Conservation (phyloP, 2,113 vertebrate genomes). For the Pheucticus melanocephalus region DNA sequence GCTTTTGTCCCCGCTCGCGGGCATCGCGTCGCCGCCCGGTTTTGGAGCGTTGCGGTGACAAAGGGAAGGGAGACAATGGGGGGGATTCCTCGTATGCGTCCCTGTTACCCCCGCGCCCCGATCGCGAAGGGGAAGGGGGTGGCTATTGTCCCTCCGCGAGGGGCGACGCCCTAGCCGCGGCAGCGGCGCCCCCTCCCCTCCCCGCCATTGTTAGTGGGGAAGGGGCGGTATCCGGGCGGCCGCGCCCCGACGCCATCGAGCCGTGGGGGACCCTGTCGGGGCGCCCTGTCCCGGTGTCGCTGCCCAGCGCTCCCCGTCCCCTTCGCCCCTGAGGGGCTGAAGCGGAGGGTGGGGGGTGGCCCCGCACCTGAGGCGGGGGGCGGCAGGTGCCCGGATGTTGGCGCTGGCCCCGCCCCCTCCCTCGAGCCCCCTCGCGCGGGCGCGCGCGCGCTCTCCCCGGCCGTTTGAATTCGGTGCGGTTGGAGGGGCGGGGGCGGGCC, state of each 20-base stretch:
- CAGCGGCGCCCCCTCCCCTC: background rate
- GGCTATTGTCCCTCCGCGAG: background rate
- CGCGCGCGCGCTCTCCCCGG: too few species aligned
- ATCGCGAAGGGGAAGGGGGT: background rate
- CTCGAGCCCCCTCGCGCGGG: too few species aligned
- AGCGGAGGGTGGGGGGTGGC: background rate
- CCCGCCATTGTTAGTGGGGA: conserved; percentile 41
- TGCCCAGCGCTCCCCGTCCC: background rate
- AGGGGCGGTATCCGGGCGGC: conserved; percentile 15
- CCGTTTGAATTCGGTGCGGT: too few species aligned
- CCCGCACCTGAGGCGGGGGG: too few species aligned
- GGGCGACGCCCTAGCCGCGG: background rate
- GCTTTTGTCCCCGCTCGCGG: background rate
- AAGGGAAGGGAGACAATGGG: background rate
- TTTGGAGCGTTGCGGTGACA: background rate
- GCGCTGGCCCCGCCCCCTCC: too few species aligned
- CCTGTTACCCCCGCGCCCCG: too few species aligned
- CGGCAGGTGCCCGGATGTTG: too few species aligned
- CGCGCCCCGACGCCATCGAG: background rate
- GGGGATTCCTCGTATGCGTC: background rate
- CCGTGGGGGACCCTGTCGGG: background rate
- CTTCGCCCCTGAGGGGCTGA: background rate
- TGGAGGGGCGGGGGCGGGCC: too few species aligned
- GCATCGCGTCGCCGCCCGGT: background rate
- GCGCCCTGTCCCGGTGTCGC: background rate